A percentile compares a stretch with the other conserved stretches of the same genome.
Evolutionary conservation across 1,140 invertebrate genomes (phyloP).

Genomic region (Brachionus sp.): DNA sequence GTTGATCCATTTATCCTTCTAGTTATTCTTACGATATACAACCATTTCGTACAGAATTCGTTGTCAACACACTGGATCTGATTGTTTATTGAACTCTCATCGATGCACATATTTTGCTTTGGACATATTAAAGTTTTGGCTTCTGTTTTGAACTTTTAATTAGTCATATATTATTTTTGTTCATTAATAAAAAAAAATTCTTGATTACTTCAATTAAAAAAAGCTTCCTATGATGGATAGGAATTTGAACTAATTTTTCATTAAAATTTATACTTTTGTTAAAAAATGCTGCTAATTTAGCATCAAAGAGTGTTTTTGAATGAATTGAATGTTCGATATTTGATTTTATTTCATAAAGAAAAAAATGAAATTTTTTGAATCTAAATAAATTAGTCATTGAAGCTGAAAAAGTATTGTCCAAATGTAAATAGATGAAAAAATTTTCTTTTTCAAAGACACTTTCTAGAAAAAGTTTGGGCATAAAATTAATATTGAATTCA

Average conservation of each 20-base stretch:
- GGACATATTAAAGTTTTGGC: neutral
- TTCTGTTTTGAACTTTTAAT: neutral
- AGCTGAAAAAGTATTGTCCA: neutral
- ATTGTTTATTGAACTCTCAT: neutral
- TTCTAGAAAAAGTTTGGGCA: neutral
- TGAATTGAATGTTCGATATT: neutral
- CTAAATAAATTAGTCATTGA: neutral
- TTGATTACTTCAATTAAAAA: conserved; percentile 9
- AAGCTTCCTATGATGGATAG: neutral
- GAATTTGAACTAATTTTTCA: neutral
- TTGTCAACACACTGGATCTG: neutral
- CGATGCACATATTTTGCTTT: conserved; percentile 5
- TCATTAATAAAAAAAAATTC: neutral
- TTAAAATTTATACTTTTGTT: neutral
- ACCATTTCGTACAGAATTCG: neutral
- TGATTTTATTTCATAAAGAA: neutral
- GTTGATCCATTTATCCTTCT: neutral
- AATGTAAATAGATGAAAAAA: neutral
- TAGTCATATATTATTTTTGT: neutral
- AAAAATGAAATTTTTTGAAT: neutral
- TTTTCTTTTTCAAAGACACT: neutral
- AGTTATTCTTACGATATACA: neutral
- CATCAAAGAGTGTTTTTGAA: neutral
- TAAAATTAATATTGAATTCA: neutral
- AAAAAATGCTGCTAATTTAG: neutral